Percentiles rank a stretch among this genome's conserved stretches.
phyloP scores from a whole-genome alignment of 2,888 invertebrate genomes.

The Notodonta ziczac region DNA sequence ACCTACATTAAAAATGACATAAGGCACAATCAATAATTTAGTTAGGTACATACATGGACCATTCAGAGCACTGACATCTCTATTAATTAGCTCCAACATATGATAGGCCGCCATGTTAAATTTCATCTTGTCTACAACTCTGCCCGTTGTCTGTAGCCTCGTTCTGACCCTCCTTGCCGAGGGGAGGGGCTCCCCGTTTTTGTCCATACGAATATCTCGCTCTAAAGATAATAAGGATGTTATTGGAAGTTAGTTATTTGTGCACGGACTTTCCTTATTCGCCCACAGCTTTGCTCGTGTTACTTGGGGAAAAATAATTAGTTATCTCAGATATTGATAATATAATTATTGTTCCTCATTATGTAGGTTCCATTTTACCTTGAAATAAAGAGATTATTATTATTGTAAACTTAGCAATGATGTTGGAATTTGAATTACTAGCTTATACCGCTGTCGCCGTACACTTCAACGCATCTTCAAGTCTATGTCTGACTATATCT shows the following conservation, averaged over 20 bases:
- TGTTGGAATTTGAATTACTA: too few species aligned
- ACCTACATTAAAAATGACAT: too few species aligned
- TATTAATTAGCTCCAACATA: constrained; percentile 60
- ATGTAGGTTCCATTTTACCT: too few species aligned
- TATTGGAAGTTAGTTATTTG: constrained; percentile 11
- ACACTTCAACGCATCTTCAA: too few species aligned
- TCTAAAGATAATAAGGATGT: constrained; percentile 37
- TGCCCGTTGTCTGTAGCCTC: constrained; percentile 56
- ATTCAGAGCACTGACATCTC: constrained; percentile 60
- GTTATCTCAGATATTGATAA: too few species aligned
- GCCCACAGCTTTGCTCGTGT: not conserved
- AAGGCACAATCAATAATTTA: not conserved
- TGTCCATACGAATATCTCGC: constrained; percentile 49
- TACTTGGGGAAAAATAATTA: too few species aligned
- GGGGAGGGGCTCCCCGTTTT: constrained; percentile 52
- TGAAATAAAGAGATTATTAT: too few species aligned
- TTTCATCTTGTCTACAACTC: constrained; percentile 53
- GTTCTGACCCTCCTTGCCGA: constrained; percentile 65
- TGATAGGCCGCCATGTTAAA: constrained; percentile 58
- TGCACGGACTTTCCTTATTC: constrained; percentile 2
- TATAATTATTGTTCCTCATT: too few species aligned
- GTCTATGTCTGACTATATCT: too few species aligned
- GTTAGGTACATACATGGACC: constrained; percentile 52
- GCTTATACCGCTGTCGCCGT: too few species aligned
- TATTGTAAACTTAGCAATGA: too few species aligned